Evolutionary conservation across 1,140 invertebrate genomes (phyloP), one percentile per base, ranked within the genome.

Genomic region (Apis florea): DNA sequence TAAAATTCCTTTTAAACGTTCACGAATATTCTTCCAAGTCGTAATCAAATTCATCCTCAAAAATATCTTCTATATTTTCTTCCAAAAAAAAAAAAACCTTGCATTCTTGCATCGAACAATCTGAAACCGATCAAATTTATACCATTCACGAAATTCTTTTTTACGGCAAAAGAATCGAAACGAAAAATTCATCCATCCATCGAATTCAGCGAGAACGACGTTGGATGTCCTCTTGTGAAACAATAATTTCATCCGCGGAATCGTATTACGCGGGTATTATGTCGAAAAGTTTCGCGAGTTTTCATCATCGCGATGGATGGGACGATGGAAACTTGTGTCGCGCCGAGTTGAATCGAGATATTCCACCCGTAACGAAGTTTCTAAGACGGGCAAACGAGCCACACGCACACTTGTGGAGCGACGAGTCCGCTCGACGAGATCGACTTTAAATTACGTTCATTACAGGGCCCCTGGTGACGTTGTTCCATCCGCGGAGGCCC

Each of bases 331-430:
- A 69, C 79, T 74, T 40, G 31, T 3, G 3, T 31, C 31, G 53
- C 56, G 53, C 17, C 75, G 21, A 53, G 66, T 8, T 19, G 40
- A 64, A 71, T 69, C 56, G 67, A 83, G 75, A 79, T 71, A 79
- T 83, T 83, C 81, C 81, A 72, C 72, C 51, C 75, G 81, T 63
- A 69, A 79, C 68, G 54, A 83, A 79, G 75, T 83, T 83, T 70
- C 81, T 40, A 79, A 83, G 68, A 76, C 58, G 56, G 31, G 54
- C 56, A 68, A 69, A 76, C 79, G 72, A 82, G 24, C 53, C 31
- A 6, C 31, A 40, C 31, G 6, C 12, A 24, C 17, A 31, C 13
- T 56, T 9, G n/a, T 24, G 79, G 49, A 61, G 63, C 56, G 4
- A 63, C 51, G 66, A n/a, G n/a, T 77, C 51, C 75, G 61, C 31